Conservation (phyloP, 2,888 invertebrate genomes). For the Leucoma salicis region DNA sequence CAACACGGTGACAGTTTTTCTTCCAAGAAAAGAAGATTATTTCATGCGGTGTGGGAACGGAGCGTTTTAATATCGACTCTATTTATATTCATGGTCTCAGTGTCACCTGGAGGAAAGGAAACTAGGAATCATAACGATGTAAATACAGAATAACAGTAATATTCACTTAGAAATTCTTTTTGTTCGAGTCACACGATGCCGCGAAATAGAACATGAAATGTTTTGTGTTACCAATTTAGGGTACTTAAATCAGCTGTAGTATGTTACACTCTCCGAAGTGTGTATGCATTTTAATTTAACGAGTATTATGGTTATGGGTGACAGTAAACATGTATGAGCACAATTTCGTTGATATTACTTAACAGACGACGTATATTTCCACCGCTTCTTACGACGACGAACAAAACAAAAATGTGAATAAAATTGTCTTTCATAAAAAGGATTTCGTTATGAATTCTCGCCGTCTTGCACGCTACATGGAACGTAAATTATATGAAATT, state of each 20-base stretch:
- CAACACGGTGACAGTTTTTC: conserved; percentile 67
- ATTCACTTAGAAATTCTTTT: conserved; percentile 68
- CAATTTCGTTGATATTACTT: conserved; percentile 22
- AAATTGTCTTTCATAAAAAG: conserved; percentile 25
- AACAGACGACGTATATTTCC: conserved; percentile 18
- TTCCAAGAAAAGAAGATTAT: conserved; percentile 76
- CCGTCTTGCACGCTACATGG: conserved; percentile 5
- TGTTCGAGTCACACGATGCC: conserved; percentile 37
- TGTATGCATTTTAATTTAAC: conserved; percentile 33
- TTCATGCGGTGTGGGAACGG: conserved; percentile 57
- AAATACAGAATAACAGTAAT: conserved; percentile 61
- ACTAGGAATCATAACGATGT: conserved; percentile 63
- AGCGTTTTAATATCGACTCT: conserved; percentile 74
- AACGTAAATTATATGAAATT: conserved; percentile 27
- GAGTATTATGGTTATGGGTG: conserved; percentile 14
- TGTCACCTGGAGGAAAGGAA: conserved; percentile 54
- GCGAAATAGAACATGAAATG: conserved; percentile 18
- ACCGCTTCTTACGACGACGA: conserved; percentile 6
- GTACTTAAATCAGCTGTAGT: conserved; percentile 33
- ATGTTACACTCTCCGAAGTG: conserved; percentile 15
- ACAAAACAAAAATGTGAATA: conserved; percentile 24
- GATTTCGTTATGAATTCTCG: conserved; percentile 24
- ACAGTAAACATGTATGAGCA: conserved; percentile 10
- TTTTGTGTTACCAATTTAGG: conserved; percentile 33
- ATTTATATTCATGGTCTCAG: conserved; percentile 76